These are phyloP conservation scores for Coluber constrictor DNA, from an alignment of 2,797 vertebrate species.

Conservation along the genomic window DNA sequence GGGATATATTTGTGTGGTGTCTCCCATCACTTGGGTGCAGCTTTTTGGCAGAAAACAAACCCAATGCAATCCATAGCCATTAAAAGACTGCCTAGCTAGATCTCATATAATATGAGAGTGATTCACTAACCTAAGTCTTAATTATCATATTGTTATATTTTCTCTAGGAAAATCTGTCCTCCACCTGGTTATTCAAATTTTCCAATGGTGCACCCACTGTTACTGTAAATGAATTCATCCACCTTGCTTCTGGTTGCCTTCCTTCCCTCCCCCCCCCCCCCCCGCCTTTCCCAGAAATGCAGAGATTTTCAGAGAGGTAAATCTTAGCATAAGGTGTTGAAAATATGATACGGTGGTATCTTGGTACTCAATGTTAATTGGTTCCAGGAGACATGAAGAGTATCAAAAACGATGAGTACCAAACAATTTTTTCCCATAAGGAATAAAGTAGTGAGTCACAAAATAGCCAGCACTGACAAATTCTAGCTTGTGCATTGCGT, in stretches of 20 bases:
- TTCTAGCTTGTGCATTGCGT: neutral
- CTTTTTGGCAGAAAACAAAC: neutral
- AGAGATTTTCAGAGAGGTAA: neutral
- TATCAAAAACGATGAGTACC: neutral
- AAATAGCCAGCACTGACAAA: neutral
- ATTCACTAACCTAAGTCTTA: neutral
- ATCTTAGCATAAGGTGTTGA: neutral
- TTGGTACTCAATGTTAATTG: neutral
- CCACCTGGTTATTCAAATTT: neutral
- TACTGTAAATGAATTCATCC: neutral
- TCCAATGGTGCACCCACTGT: neutral
- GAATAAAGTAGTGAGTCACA: neutral
- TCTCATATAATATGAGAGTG: neutral
- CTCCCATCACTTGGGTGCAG: neutral
- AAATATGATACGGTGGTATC: neutral
- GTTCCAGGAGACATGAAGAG: neutral
- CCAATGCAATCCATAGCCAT: neutral
- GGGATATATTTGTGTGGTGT: neutral
- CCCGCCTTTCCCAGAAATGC: neutral
- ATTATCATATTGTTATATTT: neutral
- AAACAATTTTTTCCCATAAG: neutral
- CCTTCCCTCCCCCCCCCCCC: fast-evolving
- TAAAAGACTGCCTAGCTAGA: neutral
- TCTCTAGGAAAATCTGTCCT: neutral
- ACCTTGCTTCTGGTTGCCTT: neutral